phyloP scores from a whole-genome alignment of 2,113 vertebrate species.

The Actenoides lindsayi region DNA sequence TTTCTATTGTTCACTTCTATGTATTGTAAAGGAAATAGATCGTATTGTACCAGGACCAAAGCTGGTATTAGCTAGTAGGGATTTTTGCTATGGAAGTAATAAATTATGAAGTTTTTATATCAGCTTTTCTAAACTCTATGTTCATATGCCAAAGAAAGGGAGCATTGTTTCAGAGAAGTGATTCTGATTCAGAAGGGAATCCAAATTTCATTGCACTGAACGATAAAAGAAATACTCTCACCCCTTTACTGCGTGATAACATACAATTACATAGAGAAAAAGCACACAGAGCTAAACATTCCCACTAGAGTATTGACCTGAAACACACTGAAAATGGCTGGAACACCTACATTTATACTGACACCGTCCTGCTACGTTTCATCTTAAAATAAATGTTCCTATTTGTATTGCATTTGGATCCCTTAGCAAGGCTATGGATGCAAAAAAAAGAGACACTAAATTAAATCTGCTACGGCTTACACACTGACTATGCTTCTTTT shows the following conservation, averaged over 20 bases:
- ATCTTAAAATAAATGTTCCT: not conserved
- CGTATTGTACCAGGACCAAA: not conserved
- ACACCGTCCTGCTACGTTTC: not conserved
- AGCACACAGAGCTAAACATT: not conserved
- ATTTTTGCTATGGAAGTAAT: conserved; percentile 32
- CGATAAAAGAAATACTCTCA: not conserved
- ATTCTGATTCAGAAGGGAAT: not conserved
- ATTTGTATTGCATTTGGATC: not conserved
- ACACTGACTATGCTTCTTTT: not conserved
- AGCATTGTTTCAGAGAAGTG: conserved; percentile 8
- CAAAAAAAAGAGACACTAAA: not conserved
- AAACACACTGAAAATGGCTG: not conserved
- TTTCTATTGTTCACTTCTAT: conserved; percentile 24
- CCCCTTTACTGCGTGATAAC: not conserved
- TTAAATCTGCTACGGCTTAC: not conserved
- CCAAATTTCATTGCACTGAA: conserved; percentile 13
- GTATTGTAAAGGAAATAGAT: conserved; percentile 48
- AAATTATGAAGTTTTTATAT: conserved; percentile 30
- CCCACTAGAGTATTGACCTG: not conserved
- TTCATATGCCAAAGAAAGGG: not conserved
- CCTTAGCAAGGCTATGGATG: not conserved
- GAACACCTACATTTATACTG: not conserved
- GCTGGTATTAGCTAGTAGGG: not conserved
- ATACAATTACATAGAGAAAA: not conserved
- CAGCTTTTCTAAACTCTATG: not conserved